Evolutionary conservation across 2,113 vertebrate species (phyloP).

Genomic region (Pseudorectes ferrugineus): DNA sequence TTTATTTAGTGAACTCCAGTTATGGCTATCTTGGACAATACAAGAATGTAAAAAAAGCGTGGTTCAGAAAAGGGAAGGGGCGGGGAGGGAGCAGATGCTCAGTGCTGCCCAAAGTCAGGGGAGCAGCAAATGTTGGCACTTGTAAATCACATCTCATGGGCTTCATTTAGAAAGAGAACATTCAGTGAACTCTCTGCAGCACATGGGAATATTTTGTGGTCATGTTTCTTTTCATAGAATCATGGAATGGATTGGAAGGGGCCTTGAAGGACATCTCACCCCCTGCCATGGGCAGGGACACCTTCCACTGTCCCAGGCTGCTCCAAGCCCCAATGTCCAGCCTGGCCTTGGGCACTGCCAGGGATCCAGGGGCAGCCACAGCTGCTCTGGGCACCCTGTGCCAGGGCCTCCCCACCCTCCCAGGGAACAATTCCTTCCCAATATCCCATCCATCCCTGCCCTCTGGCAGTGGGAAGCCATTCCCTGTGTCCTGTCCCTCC

Average conservation of each 20-base stretch:
- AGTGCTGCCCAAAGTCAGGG: background rate
- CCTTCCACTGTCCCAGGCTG: accelerated
- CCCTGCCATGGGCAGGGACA: background rate
- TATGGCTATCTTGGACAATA: background rate
- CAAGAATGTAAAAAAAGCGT: background rate
- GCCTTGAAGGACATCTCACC: background rate
- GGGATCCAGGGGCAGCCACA: background rate
- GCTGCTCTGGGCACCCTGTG: background rate
- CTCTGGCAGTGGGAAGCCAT: background rate
- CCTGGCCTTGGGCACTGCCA: background rate
- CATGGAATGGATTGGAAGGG: background rate
- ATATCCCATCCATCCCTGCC: accelerated
- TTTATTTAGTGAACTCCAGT: background rate
- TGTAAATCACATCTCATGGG: accelerated
- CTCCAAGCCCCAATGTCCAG: background rate
- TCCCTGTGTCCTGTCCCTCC: background rate
- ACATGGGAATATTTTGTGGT: background rate
- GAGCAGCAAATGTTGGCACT: background rate
- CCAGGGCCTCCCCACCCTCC: background rate
- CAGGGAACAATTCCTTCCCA: background rate
- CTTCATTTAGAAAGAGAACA: background rate
- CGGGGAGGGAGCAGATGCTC: background rate
- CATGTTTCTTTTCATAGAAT: background rate
- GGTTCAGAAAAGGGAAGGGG: background rate
- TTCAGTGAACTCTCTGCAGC: background rate